phyloP scores from a whole-genome alignment of 2,797 vertebrate species.

The Gila robusta region DNA sequence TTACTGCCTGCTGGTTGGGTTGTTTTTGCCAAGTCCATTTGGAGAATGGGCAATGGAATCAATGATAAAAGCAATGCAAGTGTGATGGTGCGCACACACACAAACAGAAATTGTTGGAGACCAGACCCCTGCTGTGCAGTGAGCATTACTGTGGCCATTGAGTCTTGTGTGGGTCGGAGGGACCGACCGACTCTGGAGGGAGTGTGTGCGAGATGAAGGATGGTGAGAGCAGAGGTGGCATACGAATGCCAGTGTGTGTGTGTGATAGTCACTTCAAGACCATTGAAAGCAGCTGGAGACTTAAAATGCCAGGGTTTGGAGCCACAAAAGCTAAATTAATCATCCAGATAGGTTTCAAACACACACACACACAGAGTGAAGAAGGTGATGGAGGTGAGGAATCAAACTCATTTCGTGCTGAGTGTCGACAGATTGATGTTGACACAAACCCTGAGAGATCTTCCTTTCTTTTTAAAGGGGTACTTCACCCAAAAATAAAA shows the following conservation, averaged over 20 bases:
- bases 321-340: conserved; percentile 59
- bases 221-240: conserved; percentile 19
- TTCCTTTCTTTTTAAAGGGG: background rate
- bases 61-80: conserved; percentile 51
- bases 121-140: conserved; percentile 42
- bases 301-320: conserved; percentile 15
- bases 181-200: conserved; percentile 20
- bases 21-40: conserved; percentile 54
- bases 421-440: conserved; percentile 37
- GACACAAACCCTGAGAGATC: conserved; percentile 12
- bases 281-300: conserved; percentile 37
- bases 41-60: conserved; percentile 48
- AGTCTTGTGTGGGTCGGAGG: conserved; percentile 41
- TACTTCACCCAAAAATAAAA: background rate
- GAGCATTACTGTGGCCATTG: conserved; percentile 30
- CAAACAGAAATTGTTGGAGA: conserved; percentile 40
- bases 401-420: conserved; percentile 57
- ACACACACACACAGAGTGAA: conserved; percentile 30
- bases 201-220: conserved; percentile 6
- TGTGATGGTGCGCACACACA: conserved; percentile 63
- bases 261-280: conserved; percentile 12
- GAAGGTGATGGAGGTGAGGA: background rate
- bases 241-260: conserved; percentile 28
- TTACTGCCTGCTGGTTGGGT: conserved; percentile 43
- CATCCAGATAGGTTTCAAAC: conserved; percentile 59